A percentile compares a stretch with the other conserved stretches of the same genome.
Conservation (phyloP, 2,797 vertebrate genomes). For the Vipera ursinii region DNA sequence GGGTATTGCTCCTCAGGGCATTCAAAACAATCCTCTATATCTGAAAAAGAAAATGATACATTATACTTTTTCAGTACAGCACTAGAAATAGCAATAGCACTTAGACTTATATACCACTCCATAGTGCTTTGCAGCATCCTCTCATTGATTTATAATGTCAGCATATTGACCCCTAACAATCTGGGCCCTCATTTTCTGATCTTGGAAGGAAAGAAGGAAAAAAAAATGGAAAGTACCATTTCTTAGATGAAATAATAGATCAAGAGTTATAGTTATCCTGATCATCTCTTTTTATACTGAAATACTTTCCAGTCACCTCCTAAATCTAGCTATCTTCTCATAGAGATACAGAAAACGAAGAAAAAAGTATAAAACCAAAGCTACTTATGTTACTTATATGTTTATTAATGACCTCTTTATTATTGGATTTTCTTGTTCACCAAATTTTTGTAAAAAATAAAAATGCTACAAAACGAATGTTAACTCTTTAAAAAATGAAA, state of each 20-base stretch:
- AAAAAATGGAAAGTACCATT: background rate
- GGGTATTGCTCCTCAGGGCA: background rate
- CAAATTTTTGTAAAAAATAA: background rate
- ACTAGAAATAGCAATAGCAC: background rate
- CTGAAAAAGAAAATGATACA: background rate
- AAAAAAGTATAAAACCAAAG: background rate
- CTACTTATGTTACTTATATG: background rate
- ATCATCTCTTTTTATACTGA: background rate
- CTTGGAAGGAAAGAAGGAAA: background rate
- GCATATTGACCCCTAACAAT: background rate
- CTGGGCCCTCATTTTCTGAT: background rate
- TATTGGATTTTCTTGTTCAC: background rate
- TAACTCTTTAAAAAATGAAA: background rate
- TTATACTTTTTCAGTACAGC: background rate
- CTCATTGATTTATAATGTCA: no score
- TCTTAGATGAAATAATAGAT: background rate
- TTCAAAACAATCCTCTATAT: background rate
- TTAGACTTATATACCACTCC: background rate
- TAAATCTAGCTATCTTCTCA: background rate
- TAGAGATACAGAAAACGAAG: background rate
- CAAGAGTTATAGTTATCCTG: background rate
- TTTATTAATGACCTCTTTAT: background rate
- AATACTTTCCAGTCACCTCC: background rate
- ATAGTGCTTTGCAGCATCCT: no score
- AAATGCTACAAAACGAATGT: no score